phyloP scores from a whole-genome alignment of 1,140 invertebrate genomes.

The Limonius californicus region DNA sequence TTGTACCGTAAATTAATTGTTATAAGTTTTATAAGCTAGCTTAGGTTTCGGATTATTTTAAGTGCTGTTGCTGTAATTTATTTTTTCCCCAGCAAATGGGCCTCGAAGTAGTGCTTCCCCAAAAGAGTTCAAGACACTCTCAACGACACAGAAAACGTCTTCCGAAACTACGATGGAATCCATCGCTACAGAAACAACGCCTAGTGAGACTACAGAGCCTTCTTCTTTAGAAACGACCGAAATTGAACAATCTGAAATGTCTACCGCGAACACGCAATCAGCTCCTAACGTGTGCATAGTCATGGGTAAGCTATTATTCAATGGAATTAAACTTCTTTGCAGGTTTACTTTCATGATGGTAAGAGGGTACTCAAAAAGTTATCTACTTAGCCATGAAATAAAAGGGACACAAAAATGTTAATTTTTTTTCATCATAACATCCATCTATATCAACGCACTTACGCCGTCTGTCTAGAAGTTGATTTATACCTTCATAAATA shows the following conservation, averaged over 20 bases:
- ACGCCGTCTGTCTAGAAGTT: too few relatives aligned
- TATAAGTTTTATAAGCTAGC: too few relatives aligned
- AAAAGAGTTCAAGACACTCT: not conserved
- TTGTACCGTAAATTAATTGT: too few relatives aligned
- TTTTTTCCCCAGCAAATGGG: conserved; percentile 27
- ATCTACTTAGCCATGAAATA: too few relatives aligned
- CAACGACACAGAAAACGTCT: conserved; percentile 12
- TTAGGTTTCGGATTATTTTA: too few relatives aligned
- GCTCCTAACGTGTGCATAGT: conserved; percentile 30
- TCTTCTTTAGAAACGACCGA: conserved; percentile 9
- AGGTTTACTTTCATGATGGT: too few relatives aligned
- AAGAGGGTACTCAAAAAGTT: too few relatives aligned
- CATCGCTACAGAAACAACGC: not conserved
- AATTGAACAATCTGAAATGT: not conserved
- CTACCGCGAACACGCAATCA: conserved; percentile 18
- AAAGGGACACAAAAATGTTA: too few relatives aligned
- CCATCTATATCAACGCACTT: too few relatives aligned
- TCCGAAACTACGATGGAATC: not conserved
- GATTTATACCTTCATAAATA: too few relatives aligned
- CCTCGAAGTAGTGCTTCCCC: conserved; percentile 8
- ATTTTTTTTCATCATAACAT: too few relatives aligned
- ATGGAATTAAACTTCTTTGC: too few relatives aligned
- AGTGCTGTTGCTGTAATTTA: conserved; percentile 4
- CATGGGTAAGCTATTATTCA: conserved; percentile 37
- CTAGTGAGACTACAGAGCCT: not conserved